These are phyloP conservation scores for Caenorhabditis becei DNA, from an alignment of 2,888 invertebrate genomes.

Conservation along the genomic window DNA sequence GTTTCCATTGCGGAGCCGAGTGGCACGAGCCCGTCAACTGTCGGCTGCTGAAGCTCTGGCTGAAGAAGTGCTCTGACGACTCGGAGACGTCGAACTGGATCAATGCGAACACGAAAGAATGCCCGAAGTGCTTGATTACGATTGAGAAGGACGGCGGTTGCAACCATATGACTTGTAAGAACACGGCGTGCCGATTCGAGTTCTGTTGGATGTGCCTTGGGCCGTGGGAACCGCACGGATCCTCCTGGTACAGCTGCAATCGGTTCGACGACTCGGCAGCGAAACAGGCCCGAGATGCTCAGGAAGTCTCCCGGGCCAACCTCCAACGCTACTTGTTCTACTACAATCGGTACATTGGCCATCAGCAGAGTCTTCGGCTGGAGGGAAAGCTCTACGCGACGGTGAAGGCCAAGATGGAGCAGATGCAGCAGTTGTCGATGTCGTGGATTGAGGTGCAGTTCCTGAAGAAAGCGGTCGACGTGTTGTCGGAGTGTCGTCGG, in stretches of 20 bases:
- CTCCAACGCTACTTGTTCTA: constrained; percentile 97
- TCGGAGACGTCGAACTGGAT: constrained; percentile 99
- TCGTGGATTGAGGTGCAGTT: constrained; percentile 99
- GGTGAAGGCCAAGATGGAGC: constrained; percentile 98
- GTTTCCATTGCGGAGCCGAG: constrained; percentile 85
- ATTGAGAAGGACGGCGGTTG: constrained; percentile 92
- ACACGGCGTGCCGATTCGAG: constrained; percentile 96
- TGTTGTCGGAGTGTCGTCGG: constrained; percentile 86
- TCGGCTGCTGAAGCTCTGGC: constrained; percentile 93
- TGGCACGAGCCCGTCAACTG: constrained; percentile 99
- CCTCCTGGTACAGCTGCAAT: constrained; percentile 92
- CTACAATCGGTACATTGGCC: constrained; percentile 99
- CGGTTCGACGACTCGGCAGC: constrained; percentile 95
- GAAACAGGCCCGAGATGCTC: constrained; percentile 95
- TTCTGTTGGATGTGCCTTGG: constrained; percentile 99
- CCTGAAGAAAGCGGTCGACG: constrained; percentile 90
- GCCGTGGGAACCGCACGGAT: constrained; percentile 98
- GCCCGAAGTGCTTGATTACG: constrained; percentile 93
- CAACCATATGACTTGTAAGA: constrained; percentile 99
- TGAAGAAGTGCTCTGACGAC: constrained; percentile 99
- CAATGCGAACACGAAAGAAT: constrained; percentile 98
- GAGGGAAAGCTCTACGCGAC: constrained; percentile 93
- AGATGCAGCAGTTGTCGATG: constrained; percentile 99
- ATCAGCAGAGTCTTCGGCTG: constrained; percentile 97
- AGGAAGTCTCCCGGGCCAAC: constrained; percentile 91